Conservation (phyloP, 2,888 invertebrate species). For the Nomada goodeniana region DNA sequence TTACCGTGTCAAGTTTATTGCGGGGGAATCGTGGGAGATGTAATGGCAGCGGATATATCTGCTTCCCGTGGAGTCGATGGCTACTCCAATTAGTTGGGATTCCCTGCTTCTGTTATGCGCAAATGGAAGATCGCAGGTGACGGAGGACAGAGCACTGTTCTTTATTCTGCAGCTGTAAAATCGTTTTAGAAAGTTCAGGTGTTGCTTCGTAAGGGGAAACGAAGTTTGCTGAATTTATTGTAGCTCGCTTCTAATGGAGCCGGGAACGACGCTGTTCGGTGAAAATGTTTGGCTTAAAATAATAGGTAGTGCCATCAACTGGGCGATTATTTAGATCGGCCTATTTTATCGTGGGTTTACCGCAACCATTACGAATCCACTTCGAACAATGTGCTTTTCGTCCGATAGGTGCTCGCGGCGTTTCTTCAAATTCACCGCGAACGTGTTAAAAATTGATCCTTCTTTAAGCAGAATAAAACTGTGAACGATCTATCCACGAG, state of each 20-base stretch:
- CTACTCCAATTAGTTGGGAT: too few relatives aligned
- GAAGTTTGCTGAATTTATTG: neutral
- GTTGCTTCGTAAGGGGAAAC: neutral
- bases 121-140: too few relatives aligned
- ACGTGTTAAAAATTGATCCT: neutral
- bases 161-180: too few relatives aligned
- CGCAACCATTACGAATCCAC: too few relatives aligned
- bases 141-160: too few relatives aligned
- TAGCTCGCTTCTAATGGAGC: neutral
- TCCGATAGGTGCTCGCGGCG: constrained; percentile 2
- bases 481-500: neutral
- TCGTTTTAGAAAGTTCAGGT: too few relatives aligned
- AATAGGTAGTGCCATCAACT: constrained; percentile 19
- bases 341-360: constrained; percentile 7
- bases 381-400: constrained; percentile 23
- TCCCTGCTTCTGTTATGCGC: too few relatives aligned
- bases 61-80: too few relatives aligned
- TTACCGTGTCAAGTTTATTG: neutral
- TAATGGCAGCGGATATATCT: too few relatives aligned
- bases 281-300: constrained; percentile 33
- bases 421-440: neutral
- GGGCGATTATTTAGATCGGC: constrained; percentile 34
- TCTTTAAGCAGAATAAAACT: neutral
- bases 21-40: too few relatives aligned
- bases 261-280: constrained; percentile 4